phyloP scores from a whole-genome alignment of 2,113 vertebrate species.

The Astur gentilis region DNA sequence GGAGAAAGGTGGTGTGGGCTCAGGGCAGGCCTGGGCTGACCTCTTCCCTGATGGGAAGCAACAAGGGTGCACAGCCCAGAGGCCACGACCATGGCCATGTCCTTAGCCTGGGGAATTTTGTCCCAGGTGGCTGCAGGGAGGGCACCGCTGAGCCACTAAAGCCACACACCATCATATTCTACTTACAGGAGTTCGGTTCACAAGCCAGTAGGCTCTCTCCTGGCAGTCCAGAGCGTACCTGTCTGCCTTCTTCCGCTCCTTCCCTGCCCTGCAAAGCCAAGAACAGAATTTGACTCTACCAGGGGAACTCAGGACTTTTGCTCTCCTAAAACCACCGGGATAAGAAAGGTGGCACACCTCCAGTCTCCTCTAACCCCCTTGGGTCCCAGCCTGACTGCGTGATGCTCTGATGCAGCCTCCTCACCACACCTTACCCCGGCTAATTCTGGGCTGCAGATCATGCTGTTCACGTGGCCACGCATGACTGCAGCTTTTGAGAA shows the following conservation, averaged over 20 bases:
- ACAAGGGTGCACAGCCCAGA: not conserved
- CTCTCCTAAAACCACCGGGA: not conserved
- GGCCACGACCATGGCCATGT: accelerated
- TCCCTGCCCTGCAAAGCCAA: conserved; percentile 83
- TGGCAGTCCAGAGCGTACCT: conserved; percentile 92
- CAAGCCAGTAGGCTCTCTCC: conserved; percentile 96
- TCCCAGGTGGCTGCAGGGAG: not conserved
- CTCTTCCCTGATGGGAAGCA: not conserved
- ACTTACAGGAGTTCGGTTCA: conserved; percentile 91
- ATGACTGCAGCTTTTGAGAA: not conserved
- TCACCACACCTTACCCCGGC: not conserved
- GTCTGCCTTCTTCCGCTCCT: conserved; percentile 92
- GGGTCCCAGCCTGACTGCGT: accelerated
- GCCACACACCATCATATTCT: not conserved
- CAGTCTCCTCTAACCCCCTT: accelerated
- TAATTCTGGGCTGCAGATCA: not conserved
- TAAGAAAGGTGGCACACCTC: not conserved
- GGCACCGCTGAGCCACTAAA: not conserved
- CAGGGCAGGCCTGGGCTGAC: not conserved
- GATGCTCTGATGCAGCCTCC: not conserved
- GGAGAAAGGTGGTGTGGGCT: not conserved
- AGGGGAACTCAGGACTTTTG: not conserved
- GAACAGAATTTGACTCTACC: not conserved
- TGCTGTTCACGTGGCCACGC: not conserved
- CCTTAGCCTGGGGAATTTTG: accelerated